Evolutionary conservation across 1,140 invertebrate genomes (phyloP), one percentile per base, ranked within the genome.

Genomic region (Bombus ignitus): DNA sequence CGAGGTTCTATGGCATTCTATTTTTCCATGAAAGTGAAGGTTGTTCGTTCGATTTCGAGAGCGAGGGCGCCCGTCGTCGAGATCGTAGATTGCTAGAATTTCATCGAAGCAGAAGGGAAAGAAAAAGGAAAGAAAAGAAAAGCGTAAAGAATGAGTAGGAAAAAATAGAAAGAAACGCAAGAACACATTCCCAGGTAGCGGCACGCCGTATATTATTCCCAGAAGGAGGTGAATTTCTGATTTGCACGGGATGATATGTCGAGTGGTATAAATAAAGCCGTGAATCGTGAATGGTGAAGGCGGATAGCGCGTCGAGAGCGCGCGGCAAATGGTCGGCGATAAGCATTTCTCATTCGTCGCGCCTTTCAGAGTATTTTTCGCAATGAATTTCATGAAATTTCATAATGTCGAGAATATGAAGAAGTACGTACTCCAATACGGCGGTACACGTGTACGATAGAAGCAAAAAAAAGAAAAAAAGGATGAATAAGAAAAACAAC

Each of bases 331-430:
- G 89, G 88, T 86, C 70, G 81, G 75, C 86, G 86, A 81, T 88
- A 87, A 89, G 90, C 75, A 91, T 83, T 91, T 92, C 80, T 92
- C 87, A 91, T 89, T 88, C 91, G 91, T 91, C 89, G 91, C 91
- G 89, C 88, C 90, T 93, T 92, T 93, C 90, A 86, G 88, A 90
- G 92, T 92, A 93, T 92, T 93, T 92, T 90, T 93, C 91, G 91
- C 92, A 92, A 89, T 94, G 89, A 93, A 94, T 96, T 89, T 97
- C 97, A 97, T 97, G 97, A 94, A 95, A 96, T 93, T 95, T 97
- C 89, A 97, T 97, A 96, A 94, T 94, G 74, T 86, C 76, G 79
- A 89, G 73, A 82, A 88, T 87, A 88, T 74, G 82, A 37, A 59
- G 59, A 81, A 66, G 35, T 68, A 57, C 74, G 32, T 85, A 80